Percentiles rank a stretch among this genome's conserved stretches.
Evolutionary conservation across 2,888 invertebrate genomes (phyloP).

Genomic region (Stenolophus ochropezus): DNA sequence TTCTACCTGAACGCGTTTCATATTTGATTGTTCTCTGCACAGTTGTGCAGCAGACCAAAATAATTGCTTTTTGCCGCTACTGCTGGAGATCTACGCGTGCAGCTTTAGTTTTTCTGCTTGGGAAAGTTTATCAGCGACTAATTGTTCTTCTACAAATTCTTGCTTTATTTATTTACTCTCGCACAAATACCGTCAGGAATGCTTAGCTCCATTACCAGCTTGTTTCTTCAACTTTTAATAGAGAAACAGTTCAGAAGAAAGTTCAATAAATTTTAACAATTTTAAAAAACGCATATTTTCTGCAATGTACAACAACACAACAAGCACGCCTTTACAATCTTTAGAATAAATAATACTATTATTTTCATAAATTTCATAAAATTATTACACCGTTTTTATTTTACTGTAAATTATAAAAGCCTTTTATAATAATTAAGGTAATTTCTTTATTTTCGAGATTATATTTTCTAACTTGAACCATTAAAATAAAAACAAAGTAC

Average conservation of each 20-base stretch:
- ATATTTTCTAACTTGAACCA: too few species aligned
- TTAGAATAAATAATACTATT: too few species aligned
- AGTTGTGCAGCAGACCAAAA: conserved; percentile 40
- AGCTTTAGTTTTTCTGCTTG: background rate
- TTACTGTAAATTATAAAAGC: too few species aligned
- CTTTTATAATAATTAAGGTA: too few species aligned
- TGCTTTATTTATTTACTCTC: background rate
- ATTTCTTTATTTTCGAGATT: too few species aligned
- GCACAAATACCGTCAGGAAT: background rate
- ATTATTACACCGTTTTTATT: too few species aligned
- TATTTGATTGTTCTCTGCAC: conserved; percentile 51
- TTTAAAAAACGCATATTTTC: background rate
- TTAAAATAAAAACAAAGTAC: too few species aligned
- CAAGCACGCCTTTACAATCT: too few species aligned
- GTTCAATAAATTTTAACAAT: background rate
- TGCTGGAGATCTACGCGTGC: background rate
- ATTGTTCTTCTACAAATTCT: conserved; percentile 2
- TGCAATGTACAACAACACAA: too few species aligned
- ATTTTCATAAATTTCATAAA: too few species aligned
- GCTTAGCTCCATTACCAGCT: background rate
- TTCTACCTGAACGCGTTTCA: conserved; percentile 40
- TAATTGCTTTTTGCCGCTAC: conserved; percentile 29
- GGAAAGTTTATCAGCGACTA: background rate
- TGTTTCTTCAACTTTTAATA: background rate
- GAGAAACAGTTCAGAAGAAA: background rate